These are phyloP conservation scores for Ammospiza maritima DNA, from an alignment of 2,797 vertebrate species.

Conservation along the genomic window DNA sequence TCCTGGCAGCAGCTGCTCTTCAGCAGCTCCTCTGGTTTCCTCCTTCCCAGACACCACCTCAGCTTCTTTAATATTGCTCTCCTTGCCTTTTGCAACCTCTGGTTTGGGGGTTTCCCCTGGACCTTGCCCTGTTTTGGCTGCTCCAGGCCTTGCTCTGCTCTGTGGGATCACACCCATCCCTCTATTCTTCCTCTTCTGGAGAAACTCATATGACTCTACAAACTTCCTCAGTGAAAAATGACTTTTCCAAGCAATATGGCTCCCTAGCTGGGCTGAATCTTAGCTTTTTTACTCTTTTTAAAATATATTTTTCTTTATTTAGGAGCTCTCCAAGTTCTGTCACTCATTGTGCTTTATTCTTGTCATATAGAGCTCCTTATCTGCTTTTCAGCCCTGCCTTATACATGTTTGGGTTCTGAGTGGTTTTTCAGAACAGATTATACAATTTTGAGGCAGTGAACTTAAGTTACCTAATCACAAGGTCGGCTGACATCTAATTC, in stretches of 20 bases:
- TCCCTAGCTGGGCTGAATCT: not conserved
- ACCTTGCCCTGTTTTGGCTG: not conserved
- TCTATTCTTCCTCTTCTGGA: not conserved
- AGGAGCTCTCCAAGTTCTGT: not conserved
- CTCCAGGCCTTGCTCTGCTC: not conserved
- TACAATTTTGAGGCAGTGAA: not conserved
- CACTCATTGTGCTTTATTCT: not conserved
- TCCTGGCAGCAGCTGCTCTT: not conserved
- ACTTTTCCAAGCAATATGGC: not conserved
- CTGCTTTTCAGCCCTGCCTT: not conserved
- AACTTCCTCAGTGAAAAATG: not conserved
- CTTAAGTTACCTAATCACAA: not conserved
- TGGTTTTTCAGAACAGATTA: not conserved
- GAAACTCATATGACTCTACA: fast-evolving
- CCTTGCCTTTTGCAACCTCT: not conserved
- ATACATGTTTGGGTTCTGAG: not conserved
- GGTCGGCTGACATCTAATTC: not conserved
- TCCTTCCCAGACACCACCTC: not conserved
- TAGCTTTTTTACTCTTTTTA: not conserved
- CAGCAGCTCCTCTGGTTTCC: not conserved
- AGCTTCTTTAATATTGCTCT: not conserved
- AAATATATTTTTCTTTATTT: not conserved
- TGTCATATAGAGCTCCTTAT: not conserved
- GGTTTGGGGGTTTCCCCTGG: not conserved
- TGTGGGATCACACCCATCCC: not conserved